Evolutionary conservation across 2,797 vertebrate species (phyloP), one percentile per base, ranked within the genome.

Genomic region (Diglossa cyanea): DNA sequence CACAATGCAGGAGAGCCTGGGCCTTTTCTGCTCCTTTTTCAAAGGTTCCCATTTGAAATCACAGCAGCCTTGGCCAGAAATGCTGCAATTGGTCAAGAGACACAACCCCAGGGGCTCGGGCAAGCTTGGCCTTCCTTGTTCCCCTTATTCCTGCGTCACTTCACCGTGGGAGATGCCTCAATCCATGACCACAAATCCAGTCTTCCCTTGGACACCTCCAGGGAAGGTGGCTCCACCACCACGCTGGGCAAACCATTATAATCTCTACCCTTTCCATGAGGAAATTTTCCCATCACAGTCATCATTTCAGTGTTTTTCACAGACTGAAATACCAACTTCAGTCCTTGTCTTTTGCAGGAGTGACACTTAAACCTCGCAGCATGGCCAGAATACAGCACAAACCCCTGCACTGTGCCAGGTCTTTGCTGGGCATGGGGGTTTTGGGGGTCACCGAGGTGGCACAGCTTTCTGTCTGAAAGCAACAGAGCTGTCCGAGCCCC

Each of bases 301-400:
- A 20, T 17, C 25, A 8, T 17, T 31, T 65, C 14, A 33, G 33
- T 19, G 45, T 19, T 37, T 51, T 28, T 45, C n/a, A 19, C 20
- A 7, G 2, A 7, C 2, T 17, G 1, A n/a, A 42, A n/a, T 3
- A 24, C 11, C 16, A 0, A 28, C 6, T 6, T 60, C 4, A 0
- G 17, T 6, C 28, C 2, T 2, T 15, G 2, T 7, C 4, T 54
- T 39, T 18, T 25, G n/a, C 44, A 24, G 63, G 26, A 35, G 17
- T 3, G 17, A 40, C 19, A 4, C n/a, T 48, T 13, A 1, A 23
- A 13, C 8, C 13, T 17, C 1, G 0, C 40, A 4, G 39, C 2
- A 2, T 1, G 11, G 26, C 0, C 48, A 2, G 19, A 18, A 14
- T 47, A 7, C 17, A 2, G 61, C 70, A n/a, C 17, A 42, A 42